These are phyloP conservation scores for Andricus grossulariae DNA, from an alignment of 1,140 invertebrate genomes.

Conservation along the genomic window DNA sequence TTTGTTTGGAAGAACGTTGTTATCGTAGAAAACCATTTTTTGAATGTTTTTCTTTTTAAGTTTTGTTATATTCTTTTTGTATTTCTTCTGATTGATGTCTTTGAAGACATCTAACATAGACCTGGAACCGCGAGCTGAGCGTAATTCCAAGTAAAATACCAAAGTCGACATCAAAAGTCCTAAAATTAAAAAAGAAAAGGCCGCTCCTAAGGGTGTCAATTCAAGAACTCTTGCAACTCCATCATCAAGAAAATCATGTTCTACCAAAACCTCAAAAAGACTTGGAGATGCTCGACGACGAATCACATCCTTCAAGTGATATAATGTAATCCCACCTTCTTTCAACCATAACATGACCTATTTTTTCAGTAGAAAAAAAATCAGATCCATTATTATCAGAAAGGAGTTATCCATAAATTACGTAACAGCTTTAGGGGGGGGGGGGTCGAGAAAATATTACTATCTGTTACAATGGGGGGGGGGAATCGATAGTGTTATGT, in stretches of 20 bases:
- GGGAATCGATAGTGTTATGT: too few relatives aligned
- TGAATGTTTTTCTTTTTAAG: not conserved
- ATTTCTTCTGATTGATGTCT: conserved; percentile 36
- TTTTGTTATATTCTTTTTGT: not conserved
- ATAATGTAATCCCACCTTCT: conserved; percentile 58
- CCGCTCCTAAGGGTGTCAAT: conserved; percentile 64
- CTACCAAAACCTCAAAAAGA: conserved; percentile 59
- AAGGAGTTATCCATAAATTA: too few relatives aligned
- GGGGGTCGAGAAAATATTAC: too few relatives aligned
- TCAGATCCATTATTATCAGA: too few relatives aligned
- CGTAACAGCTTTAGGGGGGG: too few relatives aligned
- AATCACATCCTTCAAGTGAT: conserved; percentile 62
- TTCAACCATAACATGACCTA: conserved; percentile 61
- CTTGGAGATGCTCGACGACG: conserved; percentile 51
- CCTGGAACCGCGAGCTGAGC: conserved; percentile 34
- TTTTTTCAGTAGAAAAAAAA: not conserved
- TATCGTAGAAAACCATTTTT: too few relatives aligned
- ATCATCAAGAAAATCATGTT: conserved; percentile 59
- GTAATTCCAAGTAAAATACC: conserved; percentile 61
- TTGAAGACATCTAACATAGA: conserved; percentile 29
- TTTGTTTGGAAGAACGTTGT: too few relatives aligned
- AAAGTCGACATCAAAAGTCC: conserved; percentile 56
- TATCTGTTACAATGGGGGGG: too few relatives aligned
- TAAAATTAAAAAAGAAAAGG: conserved; percentile 56
- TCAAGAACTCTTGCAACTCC: conserved; percentile 47